These are phyloP conservation scores for Riparia riparia DNA, from an alignment of 2,113 vertebrate species.

Conservation along the genomic window DNA sequence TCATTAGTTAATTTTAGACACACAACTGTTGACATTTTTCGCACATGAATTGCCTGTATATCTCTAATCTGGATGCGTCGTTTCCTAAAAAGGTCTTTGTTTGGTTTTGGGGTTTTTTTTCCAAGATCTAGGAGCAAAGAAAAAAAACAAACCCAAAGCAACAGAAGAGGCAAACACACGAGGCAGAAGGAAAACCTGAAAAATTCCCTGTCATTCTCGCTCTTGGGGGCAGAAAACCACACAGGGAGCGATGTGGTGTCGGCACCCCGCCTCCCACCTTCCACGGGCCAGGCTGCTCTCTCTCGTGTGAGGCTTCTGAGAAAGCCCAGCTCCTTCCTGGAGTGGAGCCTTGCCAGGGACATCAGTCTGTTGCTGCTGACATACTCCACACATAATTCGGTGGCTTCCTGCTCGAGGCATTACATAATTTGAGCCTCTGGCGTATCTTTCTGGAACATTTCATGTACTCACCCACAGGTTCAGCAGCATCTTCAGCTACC, in stretches of 20 bases:
- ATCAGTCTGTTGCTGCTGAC: conserved; percentile 44
- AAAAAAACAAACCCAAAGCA: not conserved
- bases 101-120: not conserved
- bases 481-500: not conserved
- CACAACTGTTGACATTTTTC: not conserved
- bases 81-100: not conserved
- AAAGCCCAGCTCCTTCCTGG: conserved; percentile 57
- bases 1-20: not conserved
- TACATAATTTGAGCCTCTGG: conserved; percentile 49
- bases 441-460: conserved; percentile 26
- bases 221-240: not conserved
- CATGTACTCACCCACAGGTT: not conserved
- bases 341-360: conserved; percentile 52
- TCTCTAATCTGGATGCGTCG: not conserved
- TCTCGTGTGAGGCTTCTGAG: not conserved
- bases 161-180: not conserved
- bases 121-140: not conserved
- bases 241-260: not conserved
- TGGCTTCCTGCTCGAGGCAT: conserved; percentile 51
- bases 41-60: not conserved
- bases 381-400: not conserved
- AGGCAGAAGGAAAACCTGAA: not conserved
- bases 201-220: not conserved
- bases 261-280: not conserved
- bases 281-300: not conserved